Conservation (phyloP, 2,888 invertebrate species). For the Cecidostiba fungosa region DNA sequence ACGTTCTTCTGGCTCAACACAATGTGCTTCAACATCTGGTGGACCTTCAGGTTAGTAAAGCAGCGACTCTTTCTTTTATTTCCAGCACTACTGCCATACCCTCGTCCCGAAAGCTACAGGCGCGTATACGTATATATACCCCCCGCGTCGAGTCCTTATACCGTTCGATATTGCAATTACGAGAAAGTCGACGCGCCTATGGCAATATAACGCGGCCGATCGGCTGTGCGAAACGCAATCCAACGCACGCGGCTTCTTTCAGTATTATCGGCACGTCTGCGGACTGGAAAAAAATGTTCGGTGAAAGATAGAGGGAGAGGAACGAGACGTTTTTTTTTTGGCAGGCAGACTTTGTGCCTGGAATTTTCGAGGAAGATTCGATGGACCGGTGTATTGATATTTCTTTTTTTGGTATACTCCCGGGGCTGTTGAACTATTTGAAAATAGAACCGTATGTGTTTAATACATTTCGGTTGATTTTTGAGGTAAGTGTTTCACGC, state of each 20-base stretch:
- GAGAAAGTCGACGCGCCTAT: not conserved
- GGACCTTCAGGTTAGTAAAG: constrained; percentile 91
- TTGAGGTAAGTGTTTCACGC: too few relatives aligned
- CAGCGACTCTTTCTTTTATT: constrained; percentile 16
- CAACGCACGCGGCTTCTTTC: constrained; percentile 33
- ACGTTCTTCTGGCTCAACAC: constrained; percentile 97
- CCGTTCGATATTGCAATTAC: constrained; percentile 57
- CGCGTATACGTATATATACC: not conserved
- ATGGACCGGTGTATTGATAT: not conserved
- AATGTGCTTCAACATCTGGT: constrained; percentile 97
- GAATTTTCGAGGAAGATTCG: not conserved
- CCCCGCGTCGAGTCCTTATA: not conserved
- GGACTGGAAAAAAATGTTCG: constrained; percentile 7
- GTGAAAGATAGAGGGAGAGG: not conserved
- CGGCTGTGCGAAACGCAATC: constrained; percentile 45
- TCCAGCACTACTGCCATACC: not conserved
- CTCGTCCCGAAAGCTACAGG: not conserved
- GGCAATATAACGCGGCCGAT: constrained; percentile 51
- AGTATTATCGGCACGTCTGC: constrained; percentile 56
- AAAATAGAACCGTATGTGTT: not conserved
- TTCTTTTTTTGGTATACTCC: not conserved
- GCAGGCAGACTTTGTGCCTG: not conserved
- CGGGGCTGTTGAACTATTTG: not conserved
- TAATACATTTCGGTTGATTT: too few relatives aligned
- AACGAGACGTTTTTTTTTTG: not conserved